A percentile compares a stretch with the other conserved stretches of the same genome.
Evolutionary conservation across 2,797 vertebrate genomes (phyloP).

Genomic region (Gymnoscopelus microlampas): DNA sequence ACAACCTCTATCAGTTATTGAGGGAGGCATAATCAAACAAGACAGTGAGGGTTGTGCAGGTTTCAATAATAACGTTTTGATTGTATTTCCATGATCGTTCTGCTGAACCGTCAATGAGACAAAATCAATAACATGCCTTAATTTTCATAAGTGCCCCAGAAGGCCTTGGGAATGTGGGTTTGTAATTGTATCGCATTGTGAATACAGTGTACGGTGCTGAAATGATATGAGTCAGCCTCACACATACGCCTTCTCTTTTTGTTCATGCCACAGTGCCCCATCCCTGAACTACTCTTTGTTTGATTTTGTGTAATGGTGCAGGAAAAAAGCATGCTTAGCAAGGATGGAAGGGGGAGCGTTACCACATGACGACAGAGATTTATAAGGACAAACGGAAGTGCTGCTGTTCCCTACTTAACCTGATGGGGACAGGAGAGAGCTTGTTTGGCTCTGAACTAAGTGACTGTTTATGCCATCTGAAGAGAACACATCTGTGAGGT

Average conservation of each 20-base stretch:
- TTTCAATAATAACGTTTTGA: too few relatives aligned
- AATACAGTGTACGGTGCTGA: not conserved
- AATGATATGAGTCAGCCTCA: not conserved
- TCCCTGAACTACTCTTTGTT: not conserved
- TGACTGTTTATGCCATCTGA: not conserved
- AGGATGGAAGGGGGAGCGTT: slow-evolving; percentile 58
- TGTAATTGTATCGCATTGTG: too few relatives aligned
- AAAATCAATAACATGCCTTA: too few relatives aligned
- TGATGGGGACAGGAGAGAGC: slow-evolving; percentile 71
- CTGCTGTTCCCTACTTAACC: slow-evolving; percentile 47
- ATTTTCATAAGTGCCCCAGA: too few relatives aligned
- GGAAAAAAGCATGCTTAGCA: slow-evolving; percentile 9
- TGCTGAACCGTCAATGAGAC: too few relatives aligned
- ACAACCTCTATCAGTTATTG: too few relatives aligned
- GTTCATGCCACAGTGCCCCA: not conserved
- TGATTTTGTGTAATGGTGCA: not conserved
- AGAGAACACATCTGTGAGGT: slow-evolving; percentile 45
- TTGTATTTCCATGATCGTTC: too few relatives aligned
- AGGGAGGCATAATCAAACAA: too few relatives aligned
- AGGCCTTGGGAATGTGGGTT: too few relatives aligned
- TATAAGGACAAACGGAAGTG: slow-evolving; percentile 72
- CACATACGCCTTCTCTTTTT: not conserved
- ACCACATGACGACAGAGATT: slow-evolving; percentile 52
- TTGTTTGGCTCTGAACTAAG: slow-evolving; percentile 32
- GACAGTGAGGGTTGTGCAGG: too few relatives aligned